A percentile compares a stretch with the other conserved stretches of the same genome.
Conservation (phyloP, 2,113 vertebrate genomes). For the Sebastes schlegelii region DNA sequence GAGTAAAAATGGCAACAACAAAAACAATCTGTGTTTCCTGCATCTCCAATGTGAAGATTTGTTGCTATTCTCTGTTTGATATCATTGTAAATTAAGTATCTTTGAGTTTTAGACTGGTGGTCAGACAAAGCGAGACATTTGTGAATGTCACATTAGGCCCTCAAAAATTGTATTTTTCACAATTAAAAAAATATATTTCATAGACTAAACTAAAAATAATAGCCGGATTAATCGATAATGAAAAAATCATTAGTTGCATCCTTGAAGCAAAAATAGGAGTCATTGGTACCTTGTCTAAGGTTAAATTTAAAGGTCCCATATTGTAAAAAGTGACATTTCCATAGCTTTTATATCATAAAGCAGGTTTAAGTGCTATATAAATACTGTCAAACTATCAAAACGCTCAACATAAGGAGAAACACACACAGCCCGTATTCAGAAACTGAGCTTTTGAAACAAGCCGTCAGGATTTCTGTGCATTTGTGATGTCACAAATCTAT, state of each 20-base stretch:
- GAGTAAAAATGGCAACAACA: neutral
- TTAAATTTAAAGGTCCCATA: neutral
- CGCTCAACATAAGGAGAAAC: too few relatives aligned
- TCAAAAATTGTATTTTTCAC: neutral
- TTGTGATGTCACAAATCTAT: too few relatives aligned
- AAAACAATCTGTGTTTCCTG: neutral
- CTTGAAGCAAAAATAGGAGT: neutral
- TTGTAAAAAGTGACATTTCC: too few relatives aligned
- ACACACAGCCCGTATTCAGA: too few relatives aligned
- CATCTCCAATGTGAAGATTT: neutral
- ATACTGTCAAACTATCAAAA: too few relatives aligned
- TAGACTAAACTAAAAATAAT: neutral
- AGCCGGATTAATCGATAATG: neutral
- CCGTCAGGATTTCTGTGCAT: too few relatives aligned
- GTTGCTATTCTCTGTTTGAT: neutral
- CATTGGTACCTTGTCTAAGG: neutral
- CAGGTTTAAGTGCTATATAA: too few relatives aligned
- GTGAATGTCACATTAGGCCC: too few relatives aligned
- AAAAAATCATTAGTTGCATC: neutral
- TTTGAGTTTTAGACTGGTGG: neutral
- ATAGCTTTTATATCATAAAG: too few relatives aligned
- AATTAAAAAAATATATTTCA: neutral
- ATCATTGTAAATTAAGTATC: neutral
- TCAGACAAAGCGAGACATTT: neutral
- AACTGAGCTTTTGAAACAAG: too few relatives aligned